These are phyloP conservation scores for Phocoena phocoena DNA, from an alignment of 2,113 vertebrate genomes.

Conservation along the genomic window DNA sequence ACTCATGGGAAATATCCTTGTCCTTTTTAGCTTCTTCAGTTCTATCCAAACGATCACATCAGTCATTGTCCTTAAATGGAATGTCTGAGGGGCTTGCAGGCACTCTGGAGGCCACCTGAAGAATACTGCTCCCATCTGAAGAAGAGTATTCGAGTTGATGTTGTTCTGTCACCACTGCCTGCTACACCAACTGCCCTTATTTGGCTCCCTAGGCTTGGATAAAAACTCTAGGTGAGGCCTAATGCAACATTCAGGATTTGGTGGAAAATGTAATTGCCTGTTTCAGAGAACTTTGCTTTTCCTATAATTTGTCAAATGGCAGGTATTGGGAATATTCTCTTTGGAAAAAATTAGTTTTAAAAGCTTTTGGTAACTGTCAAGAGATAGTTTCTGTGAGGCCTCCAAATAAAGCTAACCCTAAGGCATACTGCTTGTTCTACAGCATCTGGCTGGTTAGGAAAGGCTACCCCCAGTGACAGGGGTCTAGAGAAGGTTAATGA, in stretches of 20 bases:
- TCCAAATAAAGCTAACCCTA: slow-evolving; percentile 13
- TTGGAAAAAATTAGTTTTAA: background rate
- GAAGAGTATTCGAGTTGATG: background rate
- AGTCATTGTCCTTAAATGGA: background rate
- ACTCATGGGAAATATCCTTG: background rate
- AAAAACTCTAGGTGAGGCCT: background rate
- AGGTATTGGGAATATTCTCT: background rate
- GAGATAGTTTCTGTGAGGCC: background rate
- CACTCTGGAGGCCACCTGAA: background rate
- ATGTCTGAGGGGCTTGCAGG: background rate
- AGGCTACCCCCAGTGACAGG: background rate
- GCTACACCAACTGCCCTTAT: background rate
- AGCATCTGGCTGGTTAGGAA: background rate
- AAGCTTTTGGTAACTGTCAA: slow-evolving; percentile 5
- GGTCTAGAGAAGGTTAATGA: background rate
- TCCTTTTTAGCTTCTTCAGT: background rate
- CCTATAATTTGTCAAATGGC: slow-evolving; percentile 30
- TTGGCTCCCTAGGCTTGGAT: background rate
- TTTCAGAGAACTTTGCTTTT: slow-evolving; percentile 25
- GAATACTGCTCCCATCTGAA: background rate
- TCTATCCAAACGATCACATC: background rate
- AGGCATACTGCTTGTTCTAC: background rate
- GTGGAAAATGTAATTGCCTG: background rate
- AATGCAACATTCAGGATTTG: background rate
- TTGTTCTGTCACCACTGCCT: background rate